Evolutionary conservation across 2,888 invertebrate species (phyloP).

Genomic region (Acanthosepion lycidas): DNA sequence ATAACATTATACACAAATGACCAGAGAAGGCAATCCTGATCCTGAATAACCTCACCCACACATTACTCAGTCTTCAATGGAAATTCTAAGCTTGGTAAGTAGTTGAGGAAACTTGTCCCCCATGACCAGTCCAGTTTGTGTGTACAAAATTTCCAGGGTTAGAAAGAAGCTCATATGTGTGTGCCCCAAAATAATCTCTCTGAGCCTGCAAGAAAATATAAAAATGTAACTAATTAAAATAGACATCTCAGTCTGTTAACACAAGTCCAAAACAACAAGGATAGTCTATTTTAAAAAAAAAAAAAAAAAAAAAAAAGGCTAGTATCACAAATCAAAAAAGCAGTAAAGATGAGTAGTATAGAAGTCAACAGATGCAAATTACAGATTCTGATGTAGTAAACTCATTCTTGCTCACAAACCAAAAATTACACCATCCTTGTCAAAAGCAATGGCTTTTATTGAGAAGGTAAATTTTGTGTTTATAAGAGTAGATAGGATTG

Average conservation of each 20-base stretch:
- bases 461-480: no score
- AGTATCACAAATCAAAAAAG: no score
- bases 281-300: no score
- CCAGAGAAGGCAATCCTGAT: neutral
- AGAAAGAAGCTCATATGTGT: constrained; percentile 93
- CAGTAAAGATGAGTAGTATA: no score
- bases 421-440: no score
- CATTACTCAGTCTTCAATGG: neutral
- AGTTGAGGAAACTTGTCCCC: constrained; percentile 76
- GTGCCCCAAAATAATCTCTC: constrained; percentile 98
- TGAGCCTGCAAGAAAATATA: constrained; percentile 82
- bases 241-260: no score
- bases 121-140: constrained; percentile 99
- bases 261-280: no score
- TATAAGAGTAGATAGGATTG: no score
- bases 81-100: constrained; percentile 68
- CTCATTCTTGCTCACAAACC: no score
- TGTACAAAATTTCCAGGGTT: constrained; percentile 93
- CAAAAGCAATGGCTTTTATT: no score
- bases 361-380: no score
- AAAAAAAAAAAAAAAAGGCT: neutral
- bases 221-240: neutral
- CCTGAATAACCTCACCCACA: neutral
- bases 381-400: no score
- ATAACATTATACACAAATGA: neutral